Base-by-base conservation (phyloP, 1,140 invertebrate genomes). In the Cherax quadricarinatus region DNA sequence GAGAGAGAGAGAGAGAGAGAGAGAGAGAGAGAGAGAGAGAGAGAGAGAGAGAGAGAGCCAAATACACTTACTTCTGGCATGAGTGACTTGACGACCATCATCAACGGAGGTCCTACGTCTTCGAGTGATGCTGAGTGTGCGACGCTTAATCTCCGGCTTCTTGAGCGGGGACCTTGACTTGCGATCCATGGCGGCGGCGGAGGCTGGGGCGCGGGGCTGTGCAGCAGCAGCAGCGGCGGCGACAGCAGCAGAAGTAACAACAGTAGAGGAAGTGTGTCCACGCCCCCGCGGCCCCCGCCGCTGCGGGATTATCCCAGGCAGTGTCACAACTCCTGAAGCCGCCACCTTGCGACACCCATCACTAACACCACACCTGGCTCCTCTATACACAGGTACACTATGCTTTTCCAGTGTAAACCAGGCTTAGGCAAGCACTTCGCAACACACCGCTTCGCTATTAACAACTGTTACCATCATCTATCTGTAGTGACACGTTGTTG, bases 61-160 rank as follows among this genome's bases (percentile, higher is more conserved):
- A n/a, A n/a, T n/a, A n/a, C n/a, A 41, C 89, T 91, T 79, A 91
- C 89, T 91, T 48, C 82, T 41, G 30, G 89, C 89, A 48, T 91
- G 89, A 30, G 75, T 86, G 70, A 91, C 83, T 83, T 91, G 89
- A 3, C 89, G 66, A 12, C 89, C 89, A n/a, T 91, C 89, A 12
- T 91, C 89, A 18, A 91, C 24, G 9, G 89, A 91, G 66, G 78
- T 57, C 30, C 89, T 57, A 9, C 89, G 82, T 10, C 89, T 51
- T 4, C 89, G n/a, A n/a, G 89, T 91, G 73, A 91, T 85, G 75
- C 89, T 91, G 10, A 91, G 73, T 2, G 82, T 79, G 24, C 89
- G 66, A 18, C 89, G 82, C 70, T 91, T 91, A 4, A 91, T 70
- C 83, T 91, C 89, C n/a, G 89, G 83, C 83, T 91, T 91, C 83